phyloP scores from a whole-genome alignment of 2,113 vertebrate genomes.

The Ranitomeya imitator region DNA sequence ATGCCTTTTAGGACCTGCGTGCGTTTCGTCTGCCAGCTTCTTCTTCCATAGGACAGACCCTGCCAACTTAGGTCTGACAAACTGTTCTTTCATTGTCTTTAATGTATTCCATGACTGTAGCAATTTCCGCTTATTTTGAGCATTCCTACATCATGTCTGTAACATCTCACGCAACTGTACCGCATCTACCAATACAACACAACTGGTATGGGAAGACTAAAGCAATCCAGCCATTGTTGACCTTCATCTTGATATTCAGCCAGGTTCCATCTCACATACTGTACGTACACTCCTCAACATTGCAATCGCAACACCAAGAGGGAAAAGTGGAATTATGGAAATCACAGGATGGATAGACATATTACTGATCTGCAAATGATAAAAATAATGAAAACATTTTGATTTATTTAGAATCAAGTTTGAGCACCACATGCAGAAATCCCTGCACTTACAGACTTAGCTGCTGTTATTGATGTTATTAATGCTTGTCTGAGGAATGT shows the following conservation, averaged over 20 bases:
- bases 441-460: too few relatives aligned
- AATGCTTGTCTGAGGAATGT: too few relatives aligned
- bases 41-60: background rate
- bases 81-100: slow-evolving; percentile 15
- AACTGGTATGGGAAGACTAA: background rate
- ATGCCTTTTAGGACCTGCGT: slow-evolving; percentile 50
- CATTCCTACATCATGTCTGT: background rate
- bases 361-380: too few relatives aligned
- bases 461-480: too few relatives aligned
- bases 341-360: too few relatives aligned
- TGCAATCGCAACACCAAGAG: too few relatives aligned
- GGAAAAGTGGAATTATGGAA: too few relatives aligned
- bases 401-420: too few relatives aligned
- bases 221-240: background rate
- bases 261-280: too few relatives aligned
- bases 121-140: background rate
- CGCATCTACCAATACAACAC: background rate
- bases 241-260: background rate
- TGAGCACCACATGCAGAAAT: too few relatives aligned
- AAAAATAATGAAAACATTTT: too few relatives aligned
- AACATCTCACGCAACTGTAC: background rate
- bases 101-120: background rate
- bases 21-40: slow-evolving; percentile 36
- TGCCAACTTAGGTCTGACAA: slow-evolving; percentile 31
- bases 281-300: too few relatives aligned